Conservation (phyloP, 2,888 invertebrate species). For the Molorchus minor region DNA sequence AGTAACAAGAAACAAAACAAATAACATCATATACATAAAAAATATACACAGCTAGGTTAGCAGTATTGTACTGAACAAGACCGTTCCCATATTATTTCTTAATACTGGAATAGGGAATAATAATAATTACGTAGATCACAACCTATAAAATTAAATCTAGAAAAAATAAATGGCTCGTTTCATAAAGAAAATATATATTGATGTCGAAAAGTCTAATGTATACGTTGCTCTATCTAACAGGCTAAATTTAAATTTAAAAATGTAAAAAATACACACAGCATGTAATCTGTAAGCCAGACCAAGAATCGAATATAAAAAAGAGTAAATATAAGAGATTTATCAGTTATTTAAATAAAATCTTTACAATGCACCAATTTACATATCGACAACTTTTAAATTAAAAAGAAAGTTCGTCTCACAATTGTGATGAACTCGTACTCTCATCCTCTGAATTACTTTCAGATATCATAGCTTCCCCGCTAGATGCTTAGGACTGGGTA, state of each 20-base stretch:
- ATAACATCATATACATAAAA: conserved; percentile 47
- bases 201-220: conserved; percentile 29
- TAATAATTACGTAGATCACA: conserved; percentile 42
- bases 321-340: conserved; percentile 33
- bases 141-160: conserved; percentile 39
- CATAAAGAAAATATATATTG: conserved; percentile 26
- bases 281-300: conserved; percentile 19
- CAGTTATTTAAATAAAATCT: conserved; percentile 33
- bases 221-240: conserved; percentile 25
- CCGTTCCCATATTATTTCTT: conserved; percentile 34
- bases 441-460: conserved; percentile 71
- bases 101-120: conserved; percentile 47
- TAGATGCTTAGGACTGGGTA: conserved; percentile 69
- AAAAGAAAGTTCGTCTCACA: conserved; percentile 50
- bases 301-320: conserved; percentile 21
- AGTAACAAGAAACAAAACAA: conserved; percentile 46
- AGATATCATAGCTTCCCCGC: conserved; percentile 77
- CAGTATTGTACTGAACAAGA: conserved; percentile 41
- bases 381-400: conserved; percentile 31
- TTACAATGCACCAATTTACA: conserved; percentile 33
- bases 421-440: conserved; percentile 65
- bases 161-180: conserved; percentile 41
- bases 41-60: conserved; percentile 41
- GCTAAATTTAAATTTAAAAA: conserved; percentile 11
- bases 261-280: conserved; percentile 17